These are phyloP conservation scores for Podarcis cretensis DNA, from an alignment of 2,113 vertebrate genomes.

Conservation along the genomic window DNA sequence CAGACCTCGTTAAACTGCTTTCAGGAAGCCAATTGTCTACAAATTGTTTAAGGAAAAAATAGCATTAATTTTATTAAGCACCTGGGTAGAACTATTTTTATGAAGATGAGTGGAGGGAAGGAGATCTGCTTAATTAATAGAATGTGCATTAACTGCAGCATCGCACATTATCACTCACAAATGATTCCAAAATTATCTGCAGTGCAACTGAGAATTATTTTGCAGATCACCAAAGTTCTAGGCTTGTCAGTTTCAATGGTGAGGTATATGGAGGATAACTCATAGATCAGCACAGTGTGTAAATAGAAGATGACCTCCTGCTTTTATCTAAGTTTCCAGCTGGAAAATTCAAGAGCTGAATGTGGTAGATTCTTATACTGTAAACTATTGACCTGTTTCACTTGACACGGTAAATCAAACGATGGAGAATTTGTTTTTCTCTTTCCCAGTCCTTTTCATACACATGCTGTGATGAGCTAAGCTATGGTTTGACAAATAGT, in stretches of 20 bases:
- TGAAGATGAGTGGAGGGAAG: background rate
- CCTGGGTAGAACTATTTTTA: background rate
- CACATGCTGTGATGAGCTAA: too few species aligned
- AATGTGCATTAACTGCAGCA: background rate
- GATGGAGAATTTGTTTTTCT: too few species aligned
- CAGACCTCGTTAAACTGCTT: background rate
- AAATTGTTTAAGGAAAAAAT: too few species aligned
- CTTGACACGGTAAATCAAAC: too few species aligned
- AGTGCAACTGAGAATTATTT: background rate
- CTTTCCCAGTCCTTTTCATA: too few species aligned
- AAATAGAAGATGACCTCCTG: background rate
- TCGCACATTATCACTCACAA: background rate
- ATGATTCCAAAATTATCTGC: background rate
- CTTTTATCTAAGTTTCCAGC: background rate
- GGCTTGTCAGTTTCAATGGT: background rate
- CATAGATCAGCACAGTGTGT: background rate
- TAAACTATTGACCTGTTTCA: too few species aligned
- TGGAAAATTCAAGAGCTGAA: background rate
- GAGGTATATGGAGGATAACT: background rate
- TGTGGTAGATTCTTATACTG: background rate
- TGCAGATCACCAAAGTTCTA: background rate
- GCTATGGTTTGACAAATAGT: too few species aligned
- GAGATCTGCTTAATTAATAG: background rate
- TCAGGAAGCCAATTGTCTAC: background rate
- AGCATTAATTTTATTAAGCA: background rate